Base-by-base conservation (phyloP, 2,113 vertebrate species). In the Gambusia affinis region DNA sequence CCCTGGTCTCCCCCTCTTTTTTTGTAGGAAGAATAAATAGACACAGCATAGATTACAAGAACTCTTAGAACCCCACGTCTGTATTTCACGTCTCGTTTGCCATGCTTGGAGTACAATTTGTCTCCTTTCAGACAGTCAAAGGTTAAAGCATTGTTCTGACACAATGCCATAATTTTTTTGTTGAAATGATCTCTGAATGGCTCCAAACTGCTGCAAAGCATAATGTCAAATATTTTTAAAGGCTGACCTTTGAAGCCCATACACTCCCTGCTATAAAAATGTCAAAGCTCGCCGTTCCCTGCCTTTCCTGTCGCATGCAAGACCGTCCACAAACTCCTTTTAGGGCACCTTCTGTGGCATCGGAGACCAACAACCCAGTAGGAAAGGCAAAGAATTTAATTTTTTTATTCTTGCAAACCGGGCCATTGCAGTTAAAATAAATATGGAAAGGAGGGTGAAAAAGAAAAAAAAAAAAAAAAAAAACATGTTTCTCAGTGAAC, bases 161-260 rank as follows among this genome's bases (percentile, higher is more conserved):
- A 6, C 42, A 66, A 68, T 47, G 73, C 71, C 76, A 14, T 1
- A 24, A 68, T 51, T 64, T 65, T 65, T 44, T 75, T 39, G 73
- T 51, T 42, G 64, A 62, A 47, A 37, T 71, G 27, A 67, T 80
- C 39, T 82, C 71, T 81, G 80, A 90, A 84, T 22, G 39, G 61
- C 78, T 72, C 42, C 79, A 86, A 84, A 72, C 60, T 66, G 72
- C 64, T 86, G 60, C 77, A 76, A n/a, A 66, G 64, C 19, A 72
- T 75, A 90, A 89, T 81, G 76, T 74, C 88, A 91, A 60, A 80
- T 80, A 61, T 80, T 86, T 83, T 73, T 82, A 88, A 82, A 83
- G 72, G 30, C 51, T 85, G 84, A 92, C 88, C 88, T 93, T 93
- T 92, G 66, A 61, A 75, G 76, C 81, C 88, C 86, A 66, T 72